Base-by-base conservation (phyloP, 2,888 invertebrate species). In the Alsophila aescularia region DNA sequence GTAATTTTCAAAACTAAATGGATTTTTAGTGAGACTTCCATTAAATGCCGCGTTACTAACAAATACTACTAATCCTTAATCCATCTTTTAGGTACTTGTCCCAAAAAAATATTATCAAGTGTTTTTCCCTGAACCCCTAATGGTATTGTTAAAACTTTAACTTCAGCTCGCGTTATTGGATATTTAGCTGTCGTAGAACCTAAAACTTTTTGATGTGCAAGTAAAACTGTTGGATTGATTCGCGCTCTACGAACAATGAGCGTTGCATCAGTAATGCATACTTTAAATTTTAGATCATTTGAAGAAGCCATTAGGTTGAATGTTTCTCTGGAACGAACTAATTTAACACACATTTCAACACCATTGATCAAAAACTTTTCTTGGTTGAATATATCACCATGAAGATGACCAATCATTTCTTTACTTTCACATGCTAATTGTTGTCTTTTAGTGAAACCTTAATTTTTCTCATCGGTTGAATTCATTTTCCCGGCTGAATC, bases 1-100 rank as follows among this genome's bases (percentile, higher is more conserved):
- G 52, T 59, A 66, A 24, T 70, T 66, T 39, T 66, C 58, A 57
- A 66, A 66, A 50, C 64, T 58, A 45, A 55, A 67, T 14, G 67
- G 64, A 55, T 66, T 70, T 53, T 62, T 64, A 50, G 35, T 51
- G 13, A 64, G 41, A 54, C 45, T 54, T 5, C 44, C 44, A 36
- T 45, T 48, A 15, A 42, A 50, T 10, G 42, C 42, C 3, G 24
- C 58, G 59, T 53, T 68, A 35, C 64, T 58, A 32, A 54, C 57
- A 67, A 66, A 42, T 52, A 63, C 42, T 10, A 67, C 41, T 24
- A 63, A n/a, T n/a, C n/a, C n/a, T n/a, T n/a, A n/a, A n/a, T 59
- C 54, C 62, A 66, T 49, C 59, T 45, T 58, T 62, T 67, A 10
- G 64, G 62, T 43, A 66, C 37, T 47, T 64, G 66, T 6, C 66